A percentile compares a stretch with the other conserved stretches of the same genome.
phyloP scores from a whole-genome alignment of 2,797 vertebrate genomes.

The Sciaenops ocellatus region DNA sequence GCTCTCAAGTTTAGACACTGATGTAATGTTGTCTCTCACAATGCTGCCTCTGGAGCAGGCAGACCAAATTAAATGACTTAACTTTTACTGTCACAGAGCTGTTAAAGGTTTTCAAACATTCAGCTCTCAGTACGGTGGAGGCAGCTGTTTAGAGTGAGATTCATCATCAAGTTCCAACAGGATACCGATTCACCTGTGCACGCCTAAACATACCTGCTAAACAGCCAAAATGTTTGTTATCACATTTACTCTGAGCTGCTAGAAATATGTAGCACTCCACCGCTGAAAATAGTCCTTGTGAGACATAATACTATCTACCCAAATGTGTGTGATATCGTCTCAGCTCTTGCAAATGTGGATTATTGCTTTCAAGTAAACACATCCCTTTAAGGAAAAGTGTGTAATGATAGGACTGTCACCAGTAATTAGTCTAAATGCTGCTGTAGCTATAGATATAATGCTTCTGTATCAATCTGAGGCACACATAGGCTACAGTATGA shows the following conservation, averaged over 20 bases:
- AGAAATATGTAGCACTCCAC: not conserved
- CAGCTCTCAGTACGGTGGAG: not conserved
- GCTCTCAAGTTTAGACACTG: conserved; percentile 2
- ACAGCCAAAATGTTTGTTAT: not conserved
- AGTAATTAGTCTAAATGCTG: conserved; percentile 15
- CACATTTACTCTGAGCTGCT: not conserved
- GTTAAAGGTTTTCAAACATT: conserved; percentile 21
- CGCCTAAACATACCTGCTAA: not conserved
- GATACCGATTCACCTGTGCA: not conserved
- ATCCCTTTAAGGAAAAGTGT: conserved; percentile 7
- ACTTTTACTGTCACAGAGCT: conserved; percentile 19
- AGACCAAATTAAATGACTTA: conserved; percentile 26
- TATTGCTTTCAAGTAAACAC: conserved; percentile 18
- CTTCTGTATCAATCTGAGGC: not conserved
- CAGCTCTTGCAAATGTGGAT: conserved; percentile 12
- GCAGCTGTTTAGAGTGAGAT: conserved; percentile 3
- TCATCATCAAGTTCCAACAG: conserved; percentile 1
- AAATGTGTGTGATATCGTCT: not conserved
- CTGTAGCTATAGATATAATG: not conserved
- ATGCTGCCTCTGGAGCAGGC: conserved; percentile 11
- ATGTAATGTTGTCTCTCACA: conserved; percentile 7
- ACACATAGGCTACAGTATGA: not conserved
- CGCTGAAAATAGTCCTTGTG: conserved; percentile 22
- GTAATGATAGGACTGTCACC: conserved; percentile 23
- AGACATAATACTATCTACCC: not conserved